A percentile compares a stretch with the other conserved stretches of the same genome.
Conservation (phyloP, 2,797 vertebrate species). For the Danio kyathit region DNA sequence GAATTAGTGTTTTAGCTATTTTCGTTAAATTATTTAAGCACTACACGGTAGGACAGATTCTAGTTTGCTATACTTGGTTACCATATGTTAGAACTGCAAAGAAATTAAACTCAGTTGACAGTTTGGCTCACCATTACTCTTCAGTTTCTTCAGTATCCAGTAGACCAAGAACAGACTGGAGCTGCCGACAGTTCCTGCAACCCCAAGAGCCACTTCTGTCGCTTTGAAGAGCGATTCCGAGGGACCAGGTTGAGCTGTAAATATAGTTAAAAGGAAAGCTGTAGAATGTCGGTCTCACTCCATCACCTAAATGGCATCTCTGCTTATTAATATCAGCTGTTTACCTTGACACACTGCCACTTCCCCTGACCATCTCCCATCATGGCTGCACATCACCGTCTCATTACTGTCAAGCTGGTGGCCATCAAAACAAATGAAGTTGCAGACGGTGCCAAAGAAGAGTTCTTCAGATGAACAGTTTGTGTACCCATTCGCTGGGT, state of each 20-base stretch:
- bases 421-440: slow-evolving; percentile 76
- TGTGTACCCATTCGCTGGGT: slow-evolving; percentile 65
- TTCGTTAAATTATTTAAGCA: background rate
- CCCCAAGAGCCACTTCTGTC: slow-evolving; percentile 50
- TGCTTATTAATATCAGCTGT: background rate
- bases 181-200: slow-evolving; percentile 57
- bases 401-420: slow-evolving; percentile 67
- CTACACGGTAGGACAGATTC: background rate
- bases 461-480: slow-evolving; percentile 72
- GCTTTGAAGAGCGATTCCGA: slow-evolving; percentile 22
- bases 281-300: background rate
- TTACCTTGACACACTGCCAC: slow-evolving; percentile 78
- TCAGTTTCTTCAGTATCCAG: slow-evolving; percentile 73
- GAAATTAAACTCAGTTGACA: background rate
- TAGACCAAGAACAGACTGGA: slow-evolving; percentile 61
- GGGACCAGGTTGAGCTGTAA: slow-evolving; percentile 1
- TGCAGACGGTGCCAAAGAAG: slow-evolving; percentile 74
- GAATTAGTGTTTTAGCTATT: slow-evolving; percentile 15
- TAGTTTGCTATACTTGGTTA: background rate
- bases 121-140: slow-evolving; percentile 56
- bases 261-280: slow-evolving; percentile 52
- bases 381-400: slow-evolving; percentile 67
- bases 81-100: background rate
- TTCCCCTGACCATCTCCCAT: slow-evolving; percentile 79
- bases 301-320: too few relatives aligned